These are phyloP conservation scores for Python bivittatus DNA, from an alignment of 2,113 vertebrate species.

Conservation along the genomic window DNA sequence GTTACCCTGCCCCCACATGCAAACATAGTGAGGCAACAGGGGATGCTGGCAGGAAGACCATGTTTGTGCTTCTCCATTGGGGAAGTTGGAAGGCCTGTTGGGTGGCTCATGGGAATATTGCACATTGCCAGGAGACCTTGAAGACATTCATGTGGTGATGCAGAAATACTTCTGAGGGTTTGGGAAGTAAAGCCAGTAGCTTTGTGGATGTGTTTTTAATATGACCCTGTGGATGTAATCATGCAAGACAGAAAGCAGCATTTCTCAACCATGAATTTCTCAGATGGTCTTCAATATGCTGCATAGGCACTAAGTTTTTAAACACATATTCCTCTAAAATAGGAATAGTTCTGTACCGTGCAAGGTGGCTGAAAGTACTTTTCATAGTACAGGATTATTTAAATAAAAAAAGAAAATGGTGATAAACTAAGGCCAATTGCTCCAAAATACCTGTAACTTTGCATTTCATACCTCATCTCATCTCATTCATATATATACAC, in stretches of 20 bases:
- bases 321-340: neutral
- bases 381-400: neutral
- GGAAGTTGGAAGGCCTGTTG: too few species aligned
- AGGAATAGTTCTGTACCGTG: neutral
- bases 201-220: neutral
- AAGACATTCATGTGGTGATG: neutral
- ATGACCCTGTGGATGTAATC: neutral
- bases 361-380: neutral
- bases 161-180: neutral
- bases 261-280: neutral
- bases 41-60: too few species aligned
- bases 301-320: accelerated
- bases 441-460: neutral
- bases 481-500: too few species aligned
- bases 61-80: too few species aligned
- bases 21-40: too few species aligned
- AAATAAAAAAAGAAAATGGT: too few species aligned
- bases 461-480: neutral
- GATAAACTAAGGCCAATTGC: neutral
- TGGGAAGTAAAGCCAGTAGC: neutral
- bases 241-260: neutral
- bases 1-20: too few species aligned
- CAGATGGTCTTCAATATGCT: neutral
- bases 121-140: too few species aligned
- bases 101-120: too few species aligned